Base-by-base conservation (phyloP, 37 sponge, comb jelly and placozoan genomes). In the Amphimedon queenslandica region DNA sequence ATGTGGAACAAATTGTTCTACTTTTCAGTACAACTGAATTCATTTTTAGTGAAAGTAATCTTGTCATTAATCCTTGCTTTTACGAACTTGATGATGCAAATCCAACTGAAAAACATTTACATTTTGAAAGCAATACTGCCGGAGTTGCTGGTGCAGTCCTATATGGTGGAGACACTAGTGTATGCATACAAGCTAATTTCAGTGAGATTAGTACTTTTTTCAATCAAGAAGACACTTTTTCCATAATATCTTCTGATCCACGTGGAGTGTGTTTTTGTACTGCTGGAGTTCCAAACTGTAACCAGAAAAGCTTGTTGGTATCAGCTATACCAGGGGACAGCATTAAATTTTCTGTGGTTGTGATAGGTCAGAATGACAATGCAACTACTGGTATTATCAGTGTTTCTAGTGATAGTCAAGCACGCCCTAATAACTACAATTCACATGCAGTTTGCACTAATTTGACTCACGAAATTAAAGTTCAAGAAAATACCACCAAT, bases 231-330 rank as follows among this genome's bases (percentile, higher is more conserved):
- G 61, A n/a, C 28, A n/a, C 5, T n/a, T n/a, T n/a, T n/a, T 37
- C 63, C 4, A 28, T 39, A 1, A 33, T 74, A 20, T 60, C 75
- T 61, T 74, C 75, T 37, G 75, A 60, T 61, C 63, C 75, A 38
- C 29, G 33, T 31, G 36, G 27, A 21, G 75, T 74, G 25, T 74
- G 75, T 37, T 55, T 74, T 21, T 74, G 75, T 34, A n/a, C 8
- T 13, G 13, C 8, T 13, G 13, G 13, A 8, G 13, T 13, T 18
- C 8, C 13, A 11, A 60, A 60, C 21, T 60, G 61, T n/a, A 25
- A 11, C 21, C 27, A 60, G 5, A 11, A 11, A 60, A 11, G 5
- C 5, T 6, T 25, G 21, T n/a, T 6, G 5, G 21, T 60, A n/a
- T n/a, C 61, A 25, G 61, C 61, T n/a, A n/a, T 25, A n/a, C 61